Conservation (phyloP, 2,888 invertebrate species). For the Sicus ferrugineus region DNA sequence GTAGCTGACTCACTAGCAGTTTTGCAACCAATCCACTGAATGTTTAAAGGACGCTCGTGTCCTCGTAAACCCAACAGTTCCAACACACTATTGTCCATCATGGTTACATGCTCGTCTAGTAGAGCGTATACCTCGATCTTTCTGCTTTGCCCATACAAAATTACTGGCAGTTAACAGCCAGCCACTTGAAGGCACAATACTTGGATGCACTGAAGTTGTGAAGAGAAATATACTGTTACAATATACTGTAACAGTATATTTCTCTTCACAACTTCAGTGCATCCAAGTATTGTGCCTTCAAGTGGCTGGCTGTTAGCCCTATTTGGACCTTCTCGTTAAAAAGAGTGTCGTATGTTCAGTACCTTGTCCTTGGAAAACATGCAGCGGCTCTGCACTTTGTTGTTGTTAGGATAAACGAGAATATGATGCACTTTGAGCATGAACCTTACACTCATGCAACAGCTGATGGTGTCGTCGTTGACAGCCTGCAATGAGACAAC, state of each 20-base stretch:
- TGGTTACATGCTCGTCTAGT: conserved; percentile 19
- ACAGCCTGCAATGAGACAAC: not conserved
- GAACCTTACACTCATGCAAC: conserved; percentile 13
- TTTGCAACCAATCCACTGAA: conserved; percentile 8
- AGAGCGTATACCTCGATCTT: conserved; percentile 27
- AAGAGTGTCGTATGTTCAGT: not conserved
- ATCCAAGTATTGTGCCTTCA: no score
- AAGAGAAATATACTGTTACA: no score
- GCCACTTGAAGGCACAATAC: no score
- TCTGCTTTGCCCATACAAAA: conserved; percentile 20
- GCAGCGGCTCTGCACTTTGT: not conserved
- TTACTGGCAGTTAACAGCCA: conserved; percentile 19
- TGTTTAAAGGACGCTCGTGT: conserved; percentile 10
- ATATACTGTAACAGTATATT: conserved; percentile 22
- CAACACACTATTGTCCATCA: conserved; percentile 32
- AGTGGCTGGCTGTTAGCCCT: conserved; percentile 21
- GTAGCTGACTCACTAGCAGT: not conserved
- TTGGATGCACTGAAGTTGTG: no score
- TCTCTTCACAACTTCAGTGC: not conserved
- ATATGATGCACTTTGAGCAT: not conserved
- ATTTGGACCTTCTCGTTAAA: not conserved
- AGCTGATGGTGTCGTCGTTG: not conserved
- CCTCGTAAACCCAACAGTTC: conserved; percentile 36
- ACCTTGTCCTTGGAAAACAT: not conserved
- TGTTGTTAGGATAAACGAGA: not conserved